A percentile compares a stretch with the other conserved stretches of the same genome.
These are phyloP conservation scores for Augochlora pura DNA, from an alignment of 1,140 invertebrate species.

Conservation along the genomic window DNA sequence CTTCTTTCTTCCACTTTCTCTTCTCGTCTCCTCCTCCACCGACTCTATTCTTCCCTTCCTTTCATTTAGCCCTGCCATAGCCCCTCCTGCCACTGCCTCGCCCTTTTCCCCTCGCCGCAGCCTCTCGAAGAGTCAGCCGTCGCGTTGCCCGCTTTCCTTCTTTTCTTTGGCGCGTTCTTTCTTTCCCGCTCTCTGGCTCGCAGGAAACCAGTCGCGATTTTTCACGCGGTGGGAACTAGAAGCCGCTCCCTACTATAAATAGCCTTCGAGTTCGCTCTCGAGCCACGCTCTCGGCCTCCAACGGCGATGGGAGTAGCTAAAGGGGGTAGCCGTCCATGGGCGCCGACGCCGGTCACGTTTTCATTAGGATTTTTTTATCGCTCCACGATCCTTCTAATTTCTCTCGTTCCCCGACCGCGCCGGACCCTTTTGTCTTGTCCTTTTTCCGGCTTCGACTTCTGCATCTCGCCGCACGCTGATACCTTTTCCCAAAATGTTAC, in stretches of 20 bases:
- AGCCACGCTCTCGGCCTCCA: constrained; percentile 50
- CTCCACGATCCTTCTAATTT: constrained; percentile 15
- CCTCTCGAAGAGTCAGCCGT: neutral
- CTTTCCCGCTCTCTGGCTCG: constrained; percentile 35
- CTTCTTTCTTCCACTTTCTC: neutral
- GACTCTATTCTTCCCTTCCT: constrained; percentile 19
- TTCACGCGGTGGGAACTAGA: constrained; percentile 65
- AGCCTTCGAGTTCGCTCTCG: constrained; percentile 61
- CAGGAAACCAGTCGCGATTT: constrained; percentile 65
- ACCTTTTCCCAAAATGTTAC: no score
- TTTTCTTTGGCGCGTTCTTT: constrained; percentile 8
- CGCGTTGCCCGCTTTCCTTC: constrained; percentile 12
- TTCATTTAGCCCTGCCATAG: constrained; percentile 12
- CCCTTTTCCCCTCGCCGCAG: neutral
- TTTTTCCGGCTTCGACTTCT: neutral
- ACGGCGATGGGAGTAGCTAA: constrained; percentile 45
- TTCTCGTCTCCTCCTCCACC: neutral
- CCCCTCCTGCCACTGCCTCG: no score
- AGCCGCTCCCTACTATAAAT: constrained; percentile 66
- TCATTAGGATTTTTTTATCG: constrained; percentile 26
- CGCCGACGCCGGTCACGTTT: constrained; percentile 38
- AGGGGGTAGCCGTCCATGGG: constrained; percentile 47
- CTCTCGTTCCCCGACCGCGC: neutral
- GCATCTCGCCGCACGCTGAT: no score
- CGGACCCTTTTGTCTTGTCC: no score